Conservation (phyloP, 2,888 invertebrate genomes). For the Cantharis flavilabris region DNA sequence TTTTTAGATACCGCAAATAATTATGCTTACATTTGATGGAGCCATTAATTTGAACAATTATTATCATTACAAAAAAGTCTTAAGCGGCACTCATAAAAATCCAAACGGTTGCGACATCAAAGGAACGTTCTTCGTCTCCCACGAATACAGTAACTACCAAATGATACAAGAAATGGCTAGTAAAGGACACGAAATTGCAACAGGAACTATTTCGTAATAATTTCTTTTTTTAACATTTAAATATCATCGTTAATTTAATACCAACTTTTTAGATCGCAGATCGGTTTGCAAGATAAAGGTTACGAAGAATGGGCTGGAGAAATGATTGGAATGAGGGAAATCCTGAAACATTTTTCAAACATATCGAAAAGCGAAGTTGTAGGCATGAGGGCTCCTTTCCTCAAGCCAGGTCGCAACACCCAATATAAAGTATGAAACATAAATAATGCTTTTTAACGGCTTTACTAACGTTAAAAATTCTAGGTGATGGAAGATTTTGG, state of each 20-base stretch:
- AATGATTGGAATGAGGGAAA: constrained; percentile 93
- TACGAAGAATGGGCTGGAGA: constrained; percentile 94
- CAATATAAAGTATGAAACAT: constrained; percentile 75
- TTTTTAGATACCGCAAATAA: constrained; percentile 88
- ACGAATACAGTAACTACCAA: constrained; percentile 91
- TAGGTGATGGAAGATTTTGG: constrained; percentile 90
- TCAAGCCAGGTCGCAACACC: constrained; percentile 91
- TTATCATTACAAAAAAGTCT: constrained; percentile 84
- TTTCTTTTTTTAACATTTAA: not conserved
- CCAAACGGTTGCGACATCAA: constrained; percentile 87
- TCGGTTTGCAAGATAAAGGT: constrained; percentile 85
- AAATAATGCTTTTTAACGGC: not conserved
- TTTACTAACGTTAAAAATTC: constrained; percentile 23
- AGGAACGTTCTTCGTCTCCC: constrained; percentile 93
- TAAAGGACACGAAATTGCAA: constrained; percentile 84
- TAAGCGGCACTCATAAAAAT: constrained; percentile 78
- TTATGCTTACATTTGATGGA: constrained; percentile 89
- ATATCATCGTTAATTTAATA: not conserved
- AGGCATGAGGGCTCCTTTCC: constrained; percentile 86
- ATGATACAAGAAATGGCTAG: constrained; percentile 88
- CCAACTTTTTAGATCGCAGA: constrained; percentile 64
- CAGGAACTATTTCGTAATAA: constrained; percentile 74
- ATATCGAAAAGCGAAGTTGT: constrained; percentile 81
- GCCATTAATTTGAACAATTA: constrained; percentile 91
- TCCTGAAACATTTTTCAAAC: constrained; percentile 80